Percentiles rank a stretch among this genome's conserved stretches.
phyloP scores from a whole-genome alignment of 2,888 invertebrate genomes.

The Eulithis testata region DNA sequence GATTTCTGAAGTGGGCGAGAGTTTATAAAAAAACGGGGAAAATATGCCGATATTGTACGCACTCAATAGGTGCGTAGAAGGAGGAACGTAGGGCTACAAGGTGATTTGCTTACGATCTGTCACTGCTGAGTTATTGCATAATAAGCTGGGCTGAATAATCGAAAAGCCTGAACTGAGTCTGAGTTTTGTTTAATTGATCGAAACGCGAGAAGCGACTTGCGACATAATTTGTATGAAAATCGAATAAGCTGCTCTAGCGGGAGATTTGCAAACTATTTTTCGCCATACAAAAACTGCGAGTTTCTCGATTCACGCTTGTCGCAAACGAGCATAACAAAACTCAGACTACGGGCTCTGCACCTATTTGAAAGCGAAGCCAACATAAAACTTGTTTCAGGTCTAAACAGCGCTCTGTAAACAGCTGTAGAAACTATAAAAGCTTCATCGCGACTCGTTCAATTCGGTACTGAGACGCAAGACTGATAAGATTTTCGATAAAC shows the following conservation, averaged over 20 bases:
- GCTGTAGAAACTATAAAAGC: constrained; percentile 11
- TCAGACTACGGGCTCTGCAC: too few species aligned
- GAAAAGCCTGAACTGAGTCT: too few species aligned
- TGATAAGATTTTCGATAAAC: constrained; percentile 19
- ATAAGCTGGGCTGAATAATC: constrained; percentile 33
- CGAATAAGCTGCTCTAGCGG: too few species aligned
- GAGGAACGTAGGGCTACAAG: constrained; percentile 44
- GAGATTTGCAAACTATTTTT: too few species aligned
- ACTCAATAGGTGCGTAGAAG: constrained; percentile 37
- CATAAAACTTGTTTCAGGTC: constrained; percentile 4
- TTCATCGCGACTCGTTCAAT: neutral
- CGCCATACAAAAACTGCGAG: too few species aligned
- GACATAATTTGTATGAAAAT: too few species aligned
- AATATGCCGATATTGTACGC: constrained; percentile 42
- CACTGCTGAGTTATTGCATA: constrained; percentile 44
- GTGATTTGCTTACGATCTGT: constrained; percentile 45
- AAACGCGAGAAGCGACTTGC: too few species aligned
- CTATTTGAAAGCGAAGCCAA: constrained; percentile 10
- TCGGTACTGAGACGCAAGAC: neutral
- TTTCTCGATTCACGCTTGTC: too few species aligned
- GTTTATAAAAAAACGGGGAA: constrained; percentile 65
- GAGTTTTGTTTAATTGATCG: too few species aligned
- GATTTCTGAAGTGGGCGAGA: constrained; percentile 63
- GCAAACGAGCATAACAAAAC: too few species aligned
- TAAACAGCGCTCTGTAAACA: neutral